phyloP scores from a whole-genome alignment of 1,140 invertebrate species.

The Cotesia typhae region DNA sequence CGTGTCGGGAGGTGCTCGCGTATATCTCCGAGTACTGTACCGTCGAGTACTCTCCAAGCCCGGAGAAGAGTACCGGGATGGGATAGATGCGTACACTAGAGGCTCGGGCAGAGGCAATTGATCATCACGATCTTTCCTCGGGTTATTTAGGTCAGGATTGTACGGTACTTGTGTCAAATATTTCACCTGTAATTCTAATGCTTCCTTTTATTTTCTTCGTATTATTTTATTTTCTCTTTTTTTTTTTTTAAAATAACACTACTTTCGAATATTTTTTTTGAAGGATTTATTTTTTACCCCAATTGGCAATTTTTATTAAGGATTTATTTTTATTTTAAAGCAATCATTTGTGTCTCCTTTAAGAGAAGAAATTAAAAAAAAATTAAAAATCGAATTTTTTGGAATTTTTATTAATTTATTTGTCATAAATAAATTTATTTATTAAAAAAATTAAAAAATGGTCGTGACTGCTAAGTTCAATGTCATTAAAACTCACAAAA shows the following conservation, averaged over 20 bases:
- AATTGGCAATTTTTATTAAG: no score
- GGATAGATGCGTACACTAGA: conserved; percentile 25
- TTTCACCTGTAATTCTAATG: conserved; percentile 29
- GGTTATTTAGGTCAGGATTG: conserved; percentile 36
- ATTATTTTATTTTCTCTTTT: neutral
- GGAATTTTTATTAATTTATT: no score
- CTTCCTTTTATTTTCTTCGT: neutral
- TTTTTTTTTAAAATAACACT: no score
- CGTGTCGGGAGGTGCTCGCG: conserved; percentile 20
- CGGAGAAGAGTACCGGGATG: neutral
- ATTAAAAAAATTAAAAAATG: no score
- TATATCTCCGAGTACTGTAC: neutral
- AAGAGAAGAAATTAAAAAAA: neutral
- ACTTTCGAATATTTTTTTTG: no score
- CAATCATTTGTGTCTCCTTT: neutral
- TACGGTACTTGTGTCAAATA: conserved; percentile 40
- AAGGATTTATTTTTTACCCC: no score
- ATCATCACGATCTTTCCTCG: conserved; percentile 33
- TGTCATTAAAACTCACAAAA: no score
- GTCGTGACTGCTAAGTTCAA: no score
- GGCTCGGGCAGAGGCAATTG: conserved; percentile 16
- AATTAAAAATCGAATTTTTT: no score
- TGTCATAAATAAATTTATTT: no score
- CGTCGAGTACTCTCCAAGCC: neutral
- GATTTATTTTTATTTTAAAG: no score